Base-by-base conservation (phyloP, 2,888 invertebrate species). In the Ceraclea dissimilis region DNA sequence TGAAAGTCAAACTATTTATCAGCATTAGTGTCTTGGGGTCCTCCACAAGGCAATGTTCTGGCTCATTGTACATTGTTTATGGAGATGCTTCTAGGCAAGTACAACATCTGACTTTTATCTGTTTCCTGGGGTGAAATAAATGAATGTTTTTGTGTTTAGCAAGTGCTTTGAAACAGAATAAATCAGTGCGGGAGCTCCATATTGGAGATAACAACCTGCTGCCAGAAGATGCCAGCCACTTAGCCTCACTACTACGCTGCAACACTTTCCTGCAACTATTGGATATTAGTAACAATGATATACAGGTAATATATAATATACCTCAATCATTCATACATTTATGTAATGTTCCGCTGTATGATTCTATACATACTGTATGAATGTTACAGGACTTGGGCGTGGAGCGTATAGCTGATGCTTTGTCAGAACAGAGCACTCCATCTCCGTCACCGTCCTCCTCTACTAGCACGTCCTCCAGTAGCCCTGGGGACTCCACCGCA, bases 171-270 rank as follows among this genome's bases (percentile, higher is more conserved):
- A 88, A 90, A 66, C 79, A 86, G 64, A 93, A 93, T 74, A 81
- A 77, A 39, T 82, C 83, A 1, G 72, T 90, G 50, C 82, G 84
- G 58, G 92, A 94, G 73, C 76, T 94, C 51, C 86, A 91, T 67
- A 74, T 94, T 59, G 89, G 90, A 46, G 89, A 93, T 71, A 94
- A 94, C 69, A 76, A 83, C 59, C 76, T 94, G 62, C 79, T 81
- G 51, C 75, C 82, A 21, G 73, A 79, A 22, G 93, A 94, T 74
- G 92, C 91, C 13, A 78, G 82, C 56, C 89, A 90, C 64, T 75
- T 94, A 18, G 88, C 84, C 46, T 83, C 85, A 51, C 74, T 93
- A 65, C 76, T 94, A 59, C 80, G 83, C 62, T 78, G 80, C 66
- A 94, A 93, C 73, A 79, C 81, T 54, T 79, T 82, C 52, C 76